These are phyloP conservation scores for Lottia scabra DNA, from an alignment of 2,888 invertebrate genomes.

Conservation along the genomic window DNA sequence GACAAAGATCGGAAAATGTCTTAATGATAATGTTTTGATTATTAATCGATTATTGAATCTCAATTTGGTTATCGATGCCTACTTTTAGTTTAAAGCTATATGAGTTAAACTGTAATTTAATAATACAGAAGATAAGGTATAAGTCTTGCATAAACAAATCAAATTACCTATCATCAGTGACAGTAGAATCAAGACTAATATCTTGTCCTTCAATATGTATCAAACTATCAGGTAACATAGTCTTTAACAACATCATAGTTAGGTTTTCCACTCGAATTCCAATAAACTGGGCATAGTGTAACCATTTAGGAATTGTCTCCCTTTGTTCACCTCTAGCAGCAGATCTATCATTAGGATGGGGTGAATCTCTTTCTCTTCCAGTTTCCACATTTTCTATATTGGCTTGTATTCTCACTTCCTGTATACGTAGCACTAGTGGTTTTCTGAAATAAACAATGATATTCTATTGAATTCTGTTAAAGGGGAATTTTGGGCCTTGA, in stretches of 20 bases:
- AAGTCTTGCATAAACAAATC: no score
- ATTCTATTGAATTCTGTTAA: no score
- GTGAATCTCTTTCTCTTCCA: slow-evolving; percentile 20
- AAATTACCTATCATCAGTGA: slow-evolving; percentile 49
- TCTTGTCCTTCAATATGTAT: slow-evolving; percentile 68
- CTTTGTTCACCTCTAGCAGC: slow-evolving; percentile 1
- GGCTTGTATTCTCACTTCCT: slow-evolving; percentile 64
- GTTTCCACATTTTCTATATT: slow-evolving; percentile 26
- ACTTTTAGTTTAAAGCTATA: no score
- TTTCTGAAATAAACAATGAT: slow-evolving; percentile 44
- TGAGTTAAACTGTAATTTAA: no score
- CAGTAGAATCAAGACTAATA: slow-evolving; percentile 49
- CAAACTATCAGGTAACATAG: slow-evolving; percentile 65
- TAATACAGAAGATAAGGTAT: neutral
- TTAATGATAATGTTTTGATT: no score
- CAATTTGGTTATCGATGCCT: no score
- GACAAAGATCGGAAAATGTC: no score
- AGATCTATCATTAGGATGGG: slow-evolving; percentile 8
- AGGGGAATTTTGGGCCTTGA: no score
- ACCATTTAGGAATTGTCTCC: slow-evolving; percentile 4
- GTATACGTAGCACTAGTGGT: slow-evolving; percentile 60
- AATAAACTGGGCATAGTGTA: slow-evolving; percentile 55
- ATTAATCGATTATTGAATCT: no score
- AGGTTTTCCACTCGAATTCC: slow-evolving; percentile 63
- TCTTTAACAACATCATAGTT: slow-evolving; percentile 67